These are phyloP conservation scores for Sycobia sp. DNA, from an alignment of 1,140 invertebrate genomes.

Conservation along the genomic window DNA sequence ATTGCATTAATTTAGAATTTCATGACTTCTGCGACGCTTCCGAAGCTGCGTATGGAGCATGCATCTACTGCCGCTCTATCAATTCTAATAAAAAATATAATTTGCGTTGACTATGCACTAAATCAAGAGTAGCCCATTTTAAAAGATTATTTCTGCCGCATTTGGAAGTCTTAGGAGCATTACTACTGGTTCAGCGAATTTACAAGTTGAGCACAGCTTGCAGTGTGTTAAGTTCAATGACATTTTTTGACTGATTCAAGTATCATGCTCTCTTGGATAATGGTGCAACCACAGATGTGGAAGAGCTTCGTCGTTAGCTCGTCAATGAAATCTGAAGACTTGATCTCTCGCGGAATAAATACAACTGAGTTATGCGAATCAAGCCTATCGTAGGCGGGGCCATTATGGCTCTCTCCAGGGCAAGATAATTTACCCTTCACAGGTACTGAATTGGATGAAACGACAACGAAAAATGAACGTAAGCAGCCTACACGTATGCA, in stretches of 20 bases:
- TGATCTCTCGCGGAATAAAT: constrained; percentile 12
- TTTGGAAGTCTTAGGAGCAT: constrained; percentile 53
- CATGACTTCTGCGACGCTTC: constrained; percentile 40
- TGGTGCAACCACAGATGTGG: constrained; percentile 39
- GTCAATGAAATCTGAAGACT: constrained; percentile 42
- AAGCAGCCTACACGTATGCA: not conserved
- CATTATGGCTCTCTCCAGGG: constrained; percentile 31
- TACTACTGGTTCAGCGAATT: constrained; percentile 42
- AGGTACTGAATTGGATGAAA: no score
- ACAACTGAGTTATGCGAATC: constrained; percentile 37
- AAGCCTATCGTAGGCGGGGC: constrained; percentile 51
- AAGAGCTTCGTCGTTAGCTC: constrained; percentile 54
- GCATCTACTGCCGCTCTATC: no score
- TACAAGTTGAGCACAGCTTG: constrained; percentile 24
- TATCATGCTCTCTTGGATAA: constrained; percentile 51
- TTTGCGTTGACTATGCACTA: constrained; percentile 40
- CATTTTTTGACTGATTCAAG: constrained; percentile 49
- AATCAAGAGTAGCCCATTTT: constrained; percentile 53
- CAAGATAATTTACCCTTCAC: no score
- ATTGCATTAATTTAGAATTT: constrained; percentile 20
- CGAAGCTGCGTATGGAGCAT: constrained; percentile 29
- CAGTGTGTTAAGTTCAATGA: constrained; percentile 15
- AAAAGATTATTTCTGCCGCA: no score
- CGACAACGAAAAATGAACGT: not conserved
- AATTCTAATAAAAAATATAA: constrained; percentile 4